These are phyloP conservation scores for Idris sp. DNA, from an alignment of 1,140 invertebrate species.

Conservation along the genomic window DNA sequence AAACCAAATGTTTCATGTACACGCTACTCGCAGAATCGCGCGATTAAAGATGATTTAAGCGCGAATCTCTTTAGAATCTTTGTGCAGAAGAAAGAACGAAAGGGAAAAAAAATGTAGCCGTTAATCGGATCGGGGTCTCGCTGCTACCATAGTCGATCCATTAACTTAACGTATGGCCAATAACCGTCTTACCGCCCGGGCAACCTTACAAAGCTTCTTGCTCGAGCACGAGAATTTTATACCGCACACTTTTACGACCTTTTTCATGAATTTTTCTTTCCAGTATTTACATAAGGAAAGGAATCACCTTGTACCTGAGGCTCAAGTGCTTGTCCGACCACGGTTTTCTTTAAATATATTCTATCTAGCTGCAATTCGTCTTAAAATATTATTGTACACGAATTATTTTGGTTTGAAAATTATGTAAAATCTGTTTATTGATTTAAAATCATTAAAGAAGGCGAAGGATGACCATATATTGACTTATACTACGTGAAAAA, in stretches of 20 bases:
- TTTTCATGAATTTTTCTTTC: slow-evolving; percentile 32
- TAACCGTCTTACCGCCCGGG: slow-evolving; percentile 39
- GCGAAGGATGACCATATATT: too few species aligned
- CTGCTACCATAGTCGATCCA: slow-evolving; percentile 46
- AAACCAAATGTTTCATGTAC: slow-evolving; percentile 8
- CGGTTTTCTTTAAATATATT: slow-evolving; percentile 12
- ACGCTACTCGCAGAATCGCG: slow-evolving; percentile 5
- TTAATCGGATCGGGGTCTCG: slow-evolving; percentile 51
- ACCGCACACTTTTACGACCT: slow-evolving; percentile 29
- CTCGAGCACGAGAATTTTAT: slow-evolving; percentile 34
- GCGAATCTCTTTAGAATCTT: slow-evolving; percentile 41
- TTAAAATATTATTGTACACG: too few species aligned
- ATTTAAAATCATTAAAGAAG: too few species aligned
- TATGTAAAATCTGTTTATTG: too few species aligned
- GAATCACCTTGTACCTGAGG: slow-evolving; percentile 21
- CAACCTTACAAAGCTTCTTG: slow-evolving; percentile 17
- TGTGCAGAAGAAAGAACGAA: too few species aligned
- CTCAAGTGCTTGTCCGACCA: slow-evolving; percentile 9
- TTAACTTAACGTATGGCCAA: slow-evolving; percentile 59
- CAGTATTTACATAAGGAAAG: slow-evolving; percentile 37
- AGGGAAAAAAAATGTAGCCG: slow-evolving; percentile 42
- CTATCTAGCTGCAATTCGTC: too few species aligned
- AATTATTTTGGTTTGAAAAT: too few species aligned
- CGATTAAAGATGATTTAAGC: slow-evolving; percentile 42
- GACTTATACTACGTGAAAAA: too few species aligned